Evolutionary conservation across 2,797 vertebrate species (phyloP).

Genomic region (Dendrocincla fuliginosa): DNA sequence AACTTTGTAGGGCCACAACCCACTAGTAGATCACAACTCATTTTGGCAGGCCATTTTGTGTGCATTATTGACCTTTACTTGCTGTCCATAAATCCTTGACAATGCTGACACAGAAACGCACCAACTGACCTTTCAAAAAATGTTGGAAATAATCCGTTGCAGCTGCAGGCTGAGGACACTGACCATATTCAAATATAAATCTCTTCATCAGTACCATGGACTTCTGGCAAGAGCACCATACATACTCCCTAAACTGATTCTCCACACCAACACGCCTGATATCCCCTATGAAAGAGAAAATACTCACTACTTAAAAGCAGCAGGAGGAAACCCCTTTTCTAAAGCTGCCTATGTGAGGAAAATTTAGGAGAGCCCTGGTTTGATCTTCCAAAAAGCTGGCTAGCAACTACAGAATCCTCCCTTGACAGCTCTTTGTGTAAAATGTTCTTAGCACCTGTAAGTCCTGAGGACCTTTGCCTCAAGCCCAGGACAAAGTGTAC

Average conservation of each 20-base stretch:
- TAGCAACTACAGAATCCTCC: not conserved
- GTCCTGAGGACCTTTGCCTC: not conserved
- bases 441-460: not conserved
- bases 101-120: constrained; percentile 55
- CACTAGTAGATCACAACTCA: constrained; percentile 60
- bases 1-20: constrained; percentile 38
- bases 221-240: constrained; percentile 22
- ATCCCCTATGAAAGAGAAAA: not conserved
- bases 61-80: constrained; percentile 70
- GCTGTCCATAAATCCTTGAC: constrained; percentile 66
- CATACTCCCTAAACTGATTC: not conserved
- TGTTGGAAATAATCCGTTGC: constrained; percentile 69
- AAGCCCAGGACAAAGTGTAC: not conserved
- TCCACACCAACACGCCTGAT: not conserved
- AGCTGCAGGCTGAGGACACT: constrained; percentile 61
- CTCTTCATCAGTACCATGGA: constrained; percentile 61
- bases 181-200: constrained; percentile 65
- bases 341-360: not conserved
- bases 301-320: not conserved
- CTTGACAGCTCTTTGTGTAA: not conserved
- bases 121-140: constrained; percentile 69
- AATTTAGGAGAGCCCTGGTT: not conserved
- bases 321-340: not conserved
- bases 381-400: not conserved
- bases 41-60: constrained; percentile 64